A percentile compares a stretch with the other conserved stretches of the same genome.
phyloP scores from a whole-genome alignment of 2,113 vertebrate species.

The Nesogale talazaci region DNA sequence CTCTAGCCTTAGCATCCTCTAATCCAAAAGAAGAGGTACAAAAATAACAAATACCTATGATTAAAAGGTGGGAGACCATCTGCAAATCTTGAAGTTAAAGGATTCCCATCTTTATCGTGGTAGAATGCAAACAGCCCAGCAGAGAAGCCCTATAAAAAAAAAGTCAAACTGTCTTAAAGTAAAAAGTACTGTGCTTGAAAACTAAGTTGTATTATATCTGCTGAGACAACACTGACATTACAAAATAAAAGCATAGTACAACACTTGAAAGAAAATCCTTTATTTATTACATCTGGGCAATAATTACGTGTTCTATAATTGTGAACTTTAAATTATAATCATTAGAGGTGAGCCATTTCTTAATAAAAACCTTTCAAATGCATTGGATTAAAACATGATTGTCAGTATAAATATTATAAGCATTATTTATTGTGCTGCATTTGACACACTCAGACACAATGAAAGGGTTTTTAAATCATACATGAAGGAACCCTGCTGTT shows the following conservation, averaged over 20 bases:
- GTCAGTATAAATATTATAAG: background rate
- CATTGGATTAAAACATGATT: background rate
- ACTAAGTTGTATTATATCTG: background rate
- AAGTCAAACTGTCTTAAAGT: constrained; percentile 55
- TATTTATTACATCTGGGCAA: background rate
- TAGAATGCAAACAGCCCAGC: constrained; percentile 98
- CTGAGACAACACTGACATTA: background rate
- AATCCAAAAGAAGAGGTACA: constrained; percentile 26
- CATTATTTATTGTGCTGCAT: background rate
- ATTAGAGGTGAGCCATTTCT: background rate
- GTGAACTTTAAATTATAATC: constrained; percentile 44
- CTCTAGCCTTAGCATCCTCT: background rate
- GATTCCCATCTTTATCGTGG: constrained; percentile 94
- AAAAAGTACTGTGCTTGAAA: constrained; percentile 15
- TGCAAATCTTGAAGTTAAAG: constrained; percentile 93
- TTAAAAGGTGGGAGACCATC: constrained; percentile 96
- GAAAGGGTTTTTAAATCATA: background rate
- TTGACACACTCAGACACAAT: background rate
- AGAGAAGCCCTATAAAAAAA: constrained; percentile 93
- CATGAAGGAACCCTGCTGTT: background rate
- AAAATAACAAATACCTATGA: constrained; percentile 89
- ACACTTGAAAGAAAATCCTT: background rate
- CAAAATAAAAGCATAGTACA: background rate
- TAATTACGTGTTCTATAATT: background rate
- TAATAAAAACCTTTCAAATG: background rate